Percentiles rank a stretch among this genome's conserved stretches.
phyloP scores from a whole-genome alignment of 30 jellyfish, hydroid and myxozoan genomes.

The Pseudorhiza aurosa region DNA sequence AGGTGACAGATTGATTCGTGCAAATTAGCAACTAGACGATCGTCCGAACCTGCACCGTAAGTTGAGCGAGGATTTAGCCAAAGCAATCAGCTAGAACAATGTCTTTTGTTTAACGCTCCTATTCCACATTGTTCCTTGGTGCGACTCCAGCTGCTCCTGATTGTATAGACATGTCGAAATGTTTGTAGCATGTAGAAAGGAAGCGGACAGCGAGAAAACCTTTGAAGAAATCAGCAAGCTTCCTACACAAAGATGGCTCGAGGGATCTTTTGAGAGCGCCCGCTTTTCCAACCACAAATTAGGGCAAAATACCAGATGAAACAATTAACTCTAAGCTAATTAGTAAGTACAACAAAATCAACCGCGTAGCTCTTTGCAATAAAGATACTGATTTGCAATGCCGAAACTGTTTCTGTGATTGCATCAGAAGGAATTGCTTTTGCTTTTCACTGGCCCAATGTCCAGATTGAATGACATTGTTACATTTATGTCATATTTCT shows the following conservation, averaged over 20 bases:
- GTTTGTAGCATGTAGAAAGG: not conserved
- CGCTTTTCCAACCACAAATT: not conserved
- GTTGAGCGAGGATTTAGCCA: not conserved
- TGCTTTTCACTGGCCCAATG: too few species aligned
- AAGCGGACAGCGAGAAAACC: not conserved
- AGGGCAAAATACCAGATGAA: not conserved
- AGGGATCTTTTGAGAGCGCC: not conserved
- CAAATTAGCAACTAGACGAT: conserved; percentile 24
- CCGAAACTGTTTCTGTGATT: not conserved
- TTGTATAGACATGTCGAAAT: not conserved
- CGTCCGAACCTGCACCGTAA: not conserved
- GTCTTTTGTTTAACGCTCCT: not conserved
- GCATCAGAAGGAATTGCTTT: too few species aligned
- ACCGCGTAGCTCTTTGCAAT: not conserved
- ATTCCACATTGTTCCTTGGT: not conserved
- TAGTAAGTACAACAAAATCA: not conserved
- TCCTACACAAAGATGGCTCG: not conserved
- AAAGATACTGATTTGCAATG: not conserved
- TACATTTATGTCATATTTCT: too few species aligned
- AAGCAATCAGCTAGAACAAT: not conserved
- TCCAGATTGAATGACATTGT: too few species aligned
- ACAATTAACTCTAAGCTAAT: not conserved
- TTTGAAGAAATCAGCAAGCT: not conserved
- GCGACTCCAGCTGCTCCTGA: conserved; percentile 10
- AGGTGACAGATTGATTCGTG: conserved; percentile 20